phyloP scores from a whole-genome alignment of 2,113 vertebrate genomes.

The Hystrix brachyura region DNA sequence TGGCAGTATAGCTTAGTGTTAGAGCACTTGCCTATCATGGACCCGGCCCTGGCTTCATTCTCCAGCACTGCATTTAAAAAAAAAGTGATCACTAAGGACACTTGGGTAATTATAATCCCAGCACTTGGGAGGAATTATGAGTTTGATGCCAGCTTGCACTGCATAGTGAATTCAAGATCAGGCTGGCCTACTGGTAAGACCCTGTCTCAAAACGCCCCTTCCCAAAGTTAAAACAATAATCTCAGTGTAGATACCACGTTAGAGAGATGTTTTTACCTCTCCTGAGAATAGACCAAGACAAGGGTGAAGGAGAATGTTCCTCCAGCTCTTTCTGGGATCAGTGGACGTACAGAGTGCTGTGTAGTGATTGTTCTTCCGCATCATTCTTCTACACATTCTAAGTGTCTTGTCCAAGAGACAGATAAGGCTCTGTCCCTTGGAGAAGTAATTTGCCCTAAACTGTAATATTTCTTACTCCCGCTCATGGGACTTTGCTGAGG shows the following conservation, averaged over 20 bases:
- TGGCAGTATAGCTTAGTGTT: too few species aligned
- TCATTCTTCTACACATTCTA: not conserved
- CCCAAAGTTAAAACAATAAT: too few species aligned
- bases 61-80: not conserved
- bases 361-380: not conserved
- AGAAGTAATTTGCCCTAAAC: conserved; percentile 5
- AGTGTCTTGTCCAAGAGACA: not conserved
- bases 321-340: not conserved
- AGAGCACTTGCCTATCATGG: not conserved
- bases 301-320: not conserved
- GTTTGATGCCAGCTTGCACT: too few species aligned
- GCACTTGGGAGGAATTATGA: too few species aligned
- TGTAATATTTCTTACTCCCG: not conserved
- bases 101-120: not conserved
- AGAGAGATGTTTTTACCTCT: too few species aligned
- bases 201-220: too few species aligned
- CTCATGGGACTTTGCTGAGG: not conserved
- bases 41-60: not conserved
- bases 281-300: conserved; percentile 1
- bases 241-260: too few species aligned
- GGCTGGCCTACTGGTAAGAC: too few species aligned
- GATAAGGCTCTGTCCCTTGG: not conserved
- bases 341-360: not conserved
- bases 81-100: not conserved
- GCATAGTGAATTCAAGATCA: too few species aligned